These are phyloP conservation scores for Drosophila ananassae DNA, from an alignment of 1,140 invertebrate genomes.

Conservation along the genomic window DNA sequence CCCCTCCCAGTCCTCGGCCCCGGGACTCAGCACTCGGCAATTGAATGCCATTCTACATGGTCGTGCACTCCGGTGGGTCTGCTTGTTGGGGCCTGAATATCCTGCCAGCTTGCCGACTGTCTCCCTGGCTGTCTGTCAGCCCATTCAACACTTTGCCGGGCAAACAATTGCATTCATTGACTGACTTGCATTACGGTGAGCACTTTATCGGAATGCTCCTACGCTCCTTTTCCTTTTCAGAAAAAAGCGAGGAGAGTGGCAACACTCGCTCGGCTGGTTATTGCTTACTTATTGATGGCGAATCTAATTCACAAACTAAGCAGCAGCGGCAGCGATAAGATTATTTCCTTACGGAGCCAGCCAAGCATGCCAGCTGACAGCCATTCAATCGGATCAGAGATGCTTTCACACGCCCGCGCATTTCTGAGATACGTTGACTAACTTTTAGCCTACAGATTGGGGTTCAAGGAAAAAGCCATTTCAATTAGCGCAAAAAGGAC, in stretches of 20 bases:
- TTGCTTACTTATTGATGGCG: constrained; percentile 55
- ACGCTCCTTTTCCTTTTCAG: constrained; percentile 1
- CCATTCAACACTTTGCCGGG: constrained; percentile 50
- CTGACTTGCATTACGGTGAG: constrained; percentile 52
- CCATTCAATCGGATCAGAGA: constrained; percentile 19
- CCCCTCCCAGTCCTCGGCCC: background rate
- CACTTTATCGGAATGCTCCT: background rate
- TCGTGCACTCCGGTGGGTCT: constrained; percentile 25
- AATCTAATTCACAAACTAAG: constrained; percentile 37
- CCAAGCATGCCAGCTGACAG: constrained; percentile 38
- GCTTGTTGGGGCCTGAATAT: background rate
- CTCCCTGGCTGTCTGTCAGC: constrained; percentile 8
- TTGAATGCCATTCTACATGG: constrained; percentile 43
- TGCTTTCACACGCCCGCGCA: constrained; percentile 15
- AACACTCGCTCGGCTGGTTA: constrained; percentile 45
- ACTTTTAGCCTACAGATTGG: constrained; percentile 4
- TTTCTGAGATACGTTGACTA: constrained; percentile 20
- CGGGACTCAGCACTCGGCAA: constrained; percentile 13
- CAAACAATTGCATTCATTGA: constrained; percentile 67
- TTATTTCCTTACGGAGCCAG: constrained; percentile 27
- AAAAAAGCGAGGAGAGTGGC: background rate
- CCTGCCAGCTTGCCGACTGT: constrained; percentile 7
- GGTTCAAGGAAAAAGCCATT: background rate
- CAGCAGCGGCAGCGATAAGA: constrained; percentile 33
- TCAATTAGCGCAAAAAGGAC: background rate